phyloP scores from a whole-genome alignment of 2,888 invertebrate genomes.

The Habrosyne pyritoides region DNA sequence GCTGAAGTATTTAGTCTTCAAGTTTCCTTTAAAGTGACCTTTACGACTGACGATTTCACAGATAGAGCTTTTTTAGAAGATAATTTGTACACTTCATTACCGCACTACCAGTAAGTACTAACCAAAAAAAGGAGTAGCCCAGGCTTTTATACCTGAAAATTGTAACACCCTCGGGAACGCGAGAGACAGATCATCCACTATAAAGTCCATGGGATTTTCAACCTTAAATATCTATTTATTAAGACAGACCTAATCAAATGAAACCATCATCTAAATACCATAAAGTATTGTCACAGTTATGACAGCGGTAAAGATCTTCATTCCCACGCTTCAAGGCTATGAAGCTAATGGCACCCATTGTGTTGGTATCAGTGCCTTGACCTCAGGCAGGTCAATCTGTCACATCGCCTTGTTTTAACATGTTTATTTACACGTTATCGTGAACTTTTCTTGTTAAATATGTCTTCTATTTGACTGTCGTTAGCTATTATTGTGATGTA shows the following conservation, averaged over 20 bases:
- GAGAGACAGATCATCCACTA: too few relatives aligned
- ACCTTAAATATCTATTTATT: background rate
- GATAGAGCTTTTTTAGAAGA: too few relatives aligned
- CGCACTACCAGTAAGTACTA: too few relatives aligned
- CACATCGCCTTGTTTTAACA: background rate
- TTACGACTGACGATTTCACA: too few relatives aligned
- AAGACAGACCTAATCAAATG: background rate
- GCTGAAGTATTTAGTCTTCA: too few relatives aligned
- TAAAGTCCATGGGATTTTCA: too few relatives aligned
- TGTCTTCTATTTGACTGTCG: too few relatives aligned
- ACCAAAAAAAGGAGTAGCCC: too few relatives aligned
- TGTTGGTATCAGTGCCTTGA: background rate
- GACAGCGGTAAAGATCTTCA: constrained; percentile 2
- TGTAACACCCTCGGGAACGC: too few relatives aligned
- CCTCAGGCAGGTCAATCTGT: background rate
- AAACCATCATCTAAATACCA: background rate
- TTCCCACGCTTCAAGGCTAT: constrained; percentile 42
- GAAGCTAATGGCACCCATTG: constrained; percentile 7
- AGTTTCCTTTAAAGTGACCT: too few relatives aligned
- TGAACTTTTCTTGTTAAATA: background rate
- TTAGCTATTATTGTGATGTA: background rate
- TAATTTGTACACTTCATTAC: too few relatives aligned
- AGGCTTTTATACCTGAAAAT: too few relatives aligned
- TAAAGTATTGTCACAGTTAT: background rate
- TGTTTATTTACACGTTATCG: background rate